Evolutionary conservation across 2,888 invertebrate species (phyloP).

Genomic region (Oscheius myriophilus): DNA sequence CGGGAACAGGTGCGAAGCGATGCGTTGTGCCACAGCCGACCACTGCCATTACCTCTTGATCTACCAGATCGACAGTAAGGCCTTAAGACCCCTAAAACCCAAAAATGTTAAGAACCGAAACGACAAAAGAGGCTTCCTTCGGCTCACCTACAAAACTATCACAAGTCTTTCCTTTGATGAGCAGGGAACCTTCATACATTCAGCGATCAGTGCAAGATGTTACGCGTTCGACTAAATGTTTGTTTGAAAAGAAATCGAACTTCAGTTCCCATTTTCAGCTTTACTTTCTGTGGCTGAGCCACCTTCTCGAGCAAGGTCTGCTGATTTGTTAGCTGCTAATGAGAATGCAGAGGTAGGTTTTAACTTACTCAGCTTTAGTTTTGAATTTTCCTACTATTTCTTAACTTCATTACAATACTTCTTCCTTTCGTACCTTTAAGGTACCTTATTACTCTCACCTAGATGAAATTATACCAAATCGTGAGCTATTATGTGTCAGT

Average conservation of each 20-base stretch:
- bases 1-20: constrained; percentile 56
- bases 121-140: constrained; percentile 8
- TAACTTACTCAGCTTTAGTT: too few species aligned
- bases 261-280: constrained; percentile 7
- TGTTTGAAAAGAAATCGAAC: not conserved
- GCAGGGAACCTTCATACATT: constrained; percentile 30
- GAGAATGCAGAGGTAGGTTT: constrained; percentile 20
- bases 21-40: constrained; percentile 54
- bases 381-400: too few species aligned
- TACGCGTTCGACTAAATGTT: constrained; percentile 16
- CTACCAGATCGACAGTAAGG: constrained; percentile 8
- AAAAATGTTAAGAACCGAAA: not conserved
- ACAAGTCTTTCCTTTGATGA: constrained; percentile 49
- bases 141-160: constrained; percentile 38
- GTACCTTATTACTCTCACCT: too few species aligned
- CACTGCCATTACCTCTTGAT: constrained; percentile 51
- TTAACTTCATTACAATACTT: too few species aligned
- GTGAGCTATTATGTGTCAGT: too few species aligned
- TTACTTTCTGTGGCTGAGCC: constrained; percentile 46
- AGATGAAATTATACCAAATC: too few species aligned
- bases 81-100: not conserved
- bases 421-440: too few species aligned
- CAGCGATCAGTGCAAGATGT: constrained; percentile 22
- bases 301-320: constrained; percentile 47
- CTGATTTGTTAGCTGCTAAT: constrained; percentile 34